Conservation (phyloP, 1,140 invertebrate genomes). For the Conus betulinus region DNA sequence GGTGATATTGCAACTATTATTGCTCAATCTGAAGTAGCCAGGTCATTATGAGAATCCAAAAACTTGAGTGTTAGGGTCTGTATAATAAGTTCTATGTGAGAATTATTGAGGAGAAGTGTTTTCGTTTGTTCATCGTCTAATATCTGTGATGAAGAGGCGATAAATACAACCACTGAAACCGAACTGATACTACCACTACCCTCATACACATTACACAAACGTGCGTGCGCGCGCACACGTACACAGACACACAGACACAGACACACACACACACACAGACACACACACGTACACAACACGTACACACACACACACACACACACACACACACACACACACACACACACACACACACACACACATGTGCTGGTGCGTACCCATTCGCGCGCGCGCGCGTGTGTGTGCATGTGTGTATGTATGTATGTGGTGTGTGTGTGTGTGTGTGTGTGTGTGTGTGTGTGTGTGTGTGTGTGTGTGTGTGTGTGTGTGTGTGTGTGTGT, state of each 20-base stretch:
- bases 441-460: constrained; percentile 19
- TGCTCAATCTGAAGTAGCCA: too few relatives aligned
- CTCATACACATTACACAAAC: neutral
- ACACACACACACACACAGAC: neutral
- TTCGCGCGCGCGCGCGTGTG: neutral
- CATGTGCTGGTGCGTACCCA: neutral
- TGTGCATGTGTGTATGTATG: neutral
- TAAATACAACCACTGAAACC: too few relatives aligned
- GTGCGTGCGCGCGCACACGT: neutral
- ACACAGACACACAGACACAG: neutral
- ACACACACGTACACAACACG: neutral
- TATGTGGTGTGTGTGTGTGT: neutral
- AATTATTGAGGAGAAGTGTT: too few relatives aligned
- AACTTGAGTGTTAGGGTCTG: too few relatives aligned
- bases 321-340: too few relatives aligned
- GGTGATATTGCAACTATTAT: too few relatives aligned
- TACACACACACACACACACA: neutral
- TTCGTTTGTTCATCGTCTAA: too few relatives aligned
- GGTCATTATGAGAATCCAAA: too few relatives aligned
- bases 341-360: too few relatives aligned
- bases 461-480: constrained; percentile 5
- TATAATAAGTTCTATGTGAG: too few relatives aligned
- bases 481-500: neutral
- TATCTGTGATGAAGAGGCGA: too few relatives aligned
- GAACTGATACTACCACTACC: too few relatives aligned